Evolutionary conservation across 2,888 invertebrate species (phyloP).

Genomic region (Alentia gelatinosa): DNA sequence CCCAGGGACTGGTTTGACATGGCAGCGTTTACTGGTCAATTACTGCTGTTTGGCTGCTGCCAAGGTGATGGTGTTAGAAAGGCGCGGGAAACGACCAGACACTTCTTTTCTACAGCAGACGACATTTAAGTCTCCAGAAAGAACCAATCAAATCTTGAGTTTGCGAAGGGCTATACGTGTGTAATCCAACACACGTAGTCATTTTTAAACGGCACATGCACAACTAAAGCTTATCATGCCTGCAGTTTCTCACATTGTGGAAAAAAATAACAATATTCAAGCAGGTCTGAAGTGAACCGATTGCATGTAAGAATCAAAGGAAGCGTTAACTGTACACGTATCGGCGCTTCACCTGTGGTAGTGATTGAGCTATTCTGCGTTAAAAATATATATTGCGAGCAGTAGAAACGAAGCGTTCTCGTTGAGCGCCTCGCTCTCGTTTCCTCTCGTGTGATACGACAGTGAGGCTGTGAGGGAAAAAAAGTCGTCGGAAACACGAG

Average conservation of each 20-base stretch:
- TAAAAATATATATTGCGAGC: neutral
- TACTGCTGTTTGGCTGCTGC: neutral
- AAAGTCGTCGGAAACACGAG: neutral
- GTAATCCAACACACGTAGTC: too few species aligned
- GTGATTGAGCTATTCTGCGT: neutral
- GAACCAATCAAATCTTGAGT: too few species aligned
- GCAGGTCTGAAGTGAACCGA: too few species aligned
- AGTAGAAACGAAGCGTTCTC: neutral
- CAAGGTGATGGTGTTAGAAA: neutral
- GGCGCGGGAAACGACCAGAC: neutral
- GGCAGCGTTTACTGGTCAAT: constrained; percentile 7
- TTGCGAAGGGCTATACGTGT: too few species aligned
- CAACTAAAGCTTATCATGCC: too few species aligned
- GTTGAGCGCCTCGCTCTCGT: neutral
- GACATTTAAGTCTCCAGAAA: too few species aligned
- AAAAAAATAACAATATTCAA: too few species aligned
- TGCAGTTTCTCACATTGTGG: too few species aligned
- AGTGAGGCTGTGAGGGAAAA: neutral
- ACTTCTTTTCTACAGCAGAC: too few species aligned
- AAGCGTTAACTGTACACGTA: too few species aligned
- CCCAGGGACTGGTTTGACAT: neutral
- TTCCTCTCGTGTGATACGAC: neutral
- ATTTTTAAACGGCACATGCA: too few species aligned
- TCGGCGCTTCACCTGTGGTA: neutral
- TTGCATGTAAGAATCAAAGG: too few species aligned